Conservation (phyloP, 37 sponge, comb jelly and placozoan genomes). For the Corticium candelabrum region DNA sequence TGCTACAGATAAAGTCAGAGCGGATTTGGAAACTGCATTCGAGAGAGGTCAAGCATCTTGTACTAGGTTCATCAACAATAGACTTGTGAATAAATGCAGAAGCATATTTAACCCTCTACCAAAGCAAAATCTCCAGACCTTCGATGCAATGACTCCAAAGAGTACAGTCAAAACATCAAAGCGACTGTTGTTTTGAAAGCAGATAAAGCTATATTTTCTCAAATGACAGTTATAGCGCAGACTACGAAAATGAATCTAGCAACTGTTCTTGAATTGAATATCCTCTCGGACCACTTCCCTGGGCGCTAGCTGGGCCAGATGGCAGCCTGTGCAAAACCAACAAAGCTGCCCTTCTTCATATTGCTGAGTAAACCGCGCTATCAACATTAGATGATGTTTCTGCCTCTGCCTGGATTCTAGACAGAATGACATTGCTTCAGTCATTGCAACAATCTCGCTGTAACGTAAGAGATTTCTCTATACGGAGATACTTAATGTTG, state of each 20-base stretch:
- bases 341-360: background rate
- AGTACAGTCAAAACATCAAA: background rate
- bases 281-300: background rate
- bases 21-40: background rate
- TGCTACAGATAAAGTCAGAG: background rate
- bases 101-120: no score
- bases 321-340: background rate
- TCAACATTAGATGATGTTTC: no score
- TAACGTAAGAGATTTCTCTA: background rate
- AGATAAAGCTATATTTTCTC: no score
- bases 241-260: background rate
- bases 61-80: no score
- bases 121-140: no score
- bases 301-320: background rate
- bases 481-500: background rate
- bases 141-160: no score
- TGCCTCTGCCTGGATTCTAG: background rate
- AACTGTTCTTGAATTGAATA: background rate
- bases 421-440: background rate
- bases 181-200: background rate
- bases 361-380: no score
- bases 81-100: no score
- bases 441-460: background rate
- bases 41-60: no score
- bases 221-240: background rate